Evolutionary conservation across 23 tunicate species (phyloP).

Genomic region (Trididemnum clinides): DNA sequence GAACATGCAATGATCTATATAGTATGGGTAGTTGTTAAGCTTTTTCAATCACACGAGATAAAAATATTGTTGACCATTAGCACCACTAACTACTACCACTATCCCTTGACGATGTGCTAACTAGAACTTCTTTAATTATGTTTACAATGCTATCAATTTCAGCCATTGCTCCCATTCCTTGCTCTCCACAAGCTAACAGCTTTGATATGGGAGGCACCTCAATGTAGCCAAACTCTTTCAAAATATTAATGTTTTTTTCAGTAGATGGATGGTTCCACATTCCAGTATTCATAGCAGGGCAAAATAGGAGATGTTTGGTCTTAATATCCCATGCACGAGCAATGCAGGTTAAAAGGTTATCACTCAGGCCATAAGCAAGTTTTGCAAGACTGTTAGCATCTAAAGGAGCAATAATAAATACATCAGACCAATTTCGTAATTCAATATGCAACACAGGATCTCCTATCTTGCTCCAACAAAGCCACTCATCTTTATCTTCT

Average conservation of each 20-base stretch:
- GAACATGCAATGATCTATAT: too few relatives aligned
- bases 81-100: too few relatives aligned
- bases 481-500: slow-evolving; percentile 87
- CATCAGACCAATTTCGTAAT: slow-evolving; percentile 91
- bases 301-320: slow-evolving; percentile 61
- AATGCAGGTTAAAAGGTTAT: slow-evolving; percentile 85
- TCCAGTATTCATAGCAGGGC: slow-evolving; percentile 97
- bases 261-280: slow-evolving; percentile 97
- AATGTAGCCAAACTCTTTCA: slow-evolving; percentile 76
- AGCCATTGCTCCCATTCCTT: slow-evolving; percentile 85
- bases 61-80: too few relatives aligned
- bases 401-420: slow-evolving; percentile 82
- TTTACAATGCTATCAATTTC: slow-evolving; percentile 48
- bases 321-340: slow-evolving; percentile 84
- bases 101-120: too few relatives aligned
- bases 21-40: too few relatives aligned
- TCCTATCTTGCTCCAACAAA: slow-evolving; percentile 69
- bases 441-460: slow-evolving; percentile 92
- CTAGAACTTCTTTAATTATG: too few relatives aligned
- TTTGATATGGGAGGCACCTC: slow-evolving; percentile 76
- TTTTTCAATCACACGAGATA: too few relatives aligned
- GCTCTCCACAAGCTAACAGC: slow-evolving; percentile 86
- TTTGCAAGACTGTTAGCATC: slow-evolving; percentile 95
- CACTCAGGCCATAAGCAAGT: slow-evolving; percentile 85
- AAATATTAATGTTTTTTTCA: slow-evolving; percentile 31